Conservation (phyloP, 1,140 invertebrate species). For the Mercenaria mercenaria region DNA sequence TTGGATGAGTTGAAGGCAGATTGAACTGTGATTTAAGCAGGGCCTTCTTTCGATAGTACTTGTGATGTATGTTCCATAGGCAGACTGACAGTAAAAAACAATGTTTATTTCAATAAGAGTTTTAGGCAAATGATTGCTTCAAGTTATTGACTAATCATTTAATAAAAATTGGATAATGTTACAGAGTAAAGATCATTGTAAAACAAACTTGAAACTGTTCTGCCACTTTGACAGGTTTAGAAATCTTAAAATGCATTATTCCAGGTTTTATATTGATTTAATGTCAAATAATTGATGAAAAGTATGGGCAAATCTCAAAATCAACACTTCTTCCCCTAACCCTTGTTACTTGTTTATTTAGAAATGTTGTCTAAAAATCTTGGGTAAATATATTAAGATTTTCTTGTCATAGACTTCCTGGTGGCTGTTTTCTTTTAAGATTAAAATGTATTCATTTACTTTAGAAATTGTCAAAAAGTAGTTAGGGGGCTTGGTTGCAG, state of each 20-base stretch:
- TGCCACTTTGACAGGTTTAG: constrained; percentile 14
- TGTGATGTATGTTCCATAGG: too few relatives aligned
- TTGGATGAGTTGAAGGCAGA: too few relatives aligned
- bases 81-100: too few relatives aligned
- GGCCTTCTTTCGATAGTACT: too few relatives aligned
- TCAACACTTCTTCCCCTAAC: constrained; percentile 21
- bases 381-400: constrained; percentile 13
- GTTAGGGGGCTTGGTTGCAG: not conserved
- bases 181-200: not conserved
- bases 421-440: constrained; percentile 5
- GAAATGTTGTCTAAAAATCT: constrained; percentile 42
- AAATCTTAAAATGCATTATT: not conserved
- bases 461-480: not conserved
- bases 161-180: too few relatives aligned
- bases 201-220: not conserved
- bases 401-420: constrained; percentile 1
- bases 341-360: constrained; percentile 50
- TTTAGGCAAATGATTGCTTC: too few relatives aligned
- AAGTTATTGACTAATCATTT: too few relatives aligned
- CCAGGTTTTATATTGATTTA: constrained; percentile 49
- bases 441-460: not conserved
- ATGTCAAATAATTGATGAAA: constrained; percentile 52
- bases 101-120: too few relatives aligned
- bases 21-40: too few relatives aligned
- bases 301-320: constrained; percentile 35